Evolutionary conservation across 2,797 vertebrate genomes (phyloP), one percentile per base, ranked within the genome.

Genomic region (Yasuhikotakia modesta): DNA sequence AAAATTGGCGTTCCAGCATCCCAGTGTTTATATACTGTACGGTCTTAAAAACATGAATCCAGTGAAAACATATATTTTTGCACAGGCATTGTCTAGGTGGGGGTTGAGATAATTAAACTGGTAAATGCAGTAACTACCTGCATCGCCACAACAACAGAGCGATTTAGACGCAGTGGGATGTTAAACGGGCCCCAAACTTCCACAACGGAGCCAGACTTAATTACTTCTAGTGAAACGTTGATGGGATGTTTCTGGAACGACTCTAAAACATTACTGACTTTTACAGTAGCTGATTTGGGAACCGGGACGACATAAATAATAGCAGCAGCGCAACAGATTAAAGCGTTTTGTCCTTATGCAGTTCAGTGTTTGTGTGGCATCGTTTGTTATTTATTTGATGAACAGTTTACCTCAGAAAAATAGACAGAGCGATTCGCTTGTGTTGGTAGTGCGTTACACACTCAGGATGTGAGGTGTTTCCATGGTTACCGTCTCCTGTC

Each of bases 401-500:
- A 70, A 80, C 55, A 39, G 46, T 45, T 82, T 32, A 71, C 70
- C 73, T 80, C 57, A 75, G 78, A 55, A 63, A 53, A 82, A 78
- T 67, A 73, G 83, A 79, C 70, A 74, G n/a, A 67, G 82, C 83
- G 75, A 82, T 85, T 85, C 80, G 81, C 66, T 84, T 85, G 60
- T 77, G 79, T 66, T 77, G 86, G 86, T 81, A 84, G 86, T 81
- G 84, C 90, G 87, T 87, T 86, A 87, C 87, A 83, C 87, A 84
- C 87, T 91, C 85, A 92, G 92, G 92, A 92, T 92, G 89, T 88
- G 90, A 92, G 92, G 91, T 89, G 93, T 94, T 93, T 91, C 93
- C 82, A 94, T 94, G 92, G 92, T 88, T 89, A 94, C 93, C 87
- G 66, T 88, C 89, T 90, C 89, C 87, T 92, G 89, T 88, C 86